A percentile compares a stretch with the other conserved stretches of the same genome.
phyloP scores from a whole-genome alignment of 2,113 vertebrate species.

The Ptyas mucosa region DNA sequence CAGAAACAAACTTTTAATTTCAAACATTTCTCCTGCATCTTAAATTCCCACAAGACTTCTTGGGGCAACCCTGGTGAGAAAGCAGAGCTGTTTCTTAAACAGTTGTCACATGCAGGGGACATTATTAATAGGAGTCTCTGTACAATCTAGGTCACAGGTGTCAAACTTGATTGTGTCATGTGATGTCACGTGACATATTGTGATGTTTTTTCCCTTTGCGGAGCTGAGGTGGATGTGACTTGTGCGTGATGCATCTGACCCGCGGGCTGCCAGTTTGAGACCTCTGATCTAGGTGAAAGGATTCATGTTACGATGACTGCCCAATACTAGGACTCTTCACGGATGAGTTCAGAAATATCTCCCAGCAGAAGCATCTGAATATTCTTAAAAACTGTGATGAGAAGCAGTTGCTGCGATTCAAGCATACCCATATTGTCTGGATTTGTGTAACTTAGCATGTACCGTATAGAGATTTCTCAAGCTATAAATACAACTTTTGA shows the following conservation, averaged over 20 bases:
- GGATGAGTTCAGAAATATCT: background rate
- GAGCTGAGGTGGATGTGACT: too few relatives aligned
- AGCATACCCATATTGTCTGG: background rate
- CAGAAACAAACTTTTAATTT: background rate
- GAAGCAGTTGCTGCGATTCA: slow-evolving; percentile 20
- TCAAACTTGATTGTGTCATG: too few relatives aligned
- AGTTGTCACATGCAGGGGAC: background rate
- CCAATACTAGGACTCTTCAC: background rate
- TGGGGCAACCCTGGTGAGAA: background rate
- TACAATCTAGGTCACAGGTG: background rate
- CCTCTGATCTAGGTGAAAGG: background rate
- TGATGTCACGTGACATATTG: too few relatives aligned
- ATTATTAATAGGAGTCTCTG: background rate
- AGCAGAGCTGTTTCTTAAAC: background rate
- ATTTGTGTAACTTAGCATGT: slow-evolving; percentile 16
- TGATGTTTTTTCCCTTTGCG: too few relatives aligned
- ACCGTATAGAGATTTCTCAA: background rate
- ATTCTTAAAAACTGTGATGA: background rate
- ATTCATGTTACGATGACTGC: background rate
- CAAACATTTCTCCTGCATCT: background rate
- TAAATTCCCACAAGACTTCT: background rate
- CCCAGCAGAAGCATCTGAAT: background rate
- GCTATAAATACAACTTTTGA: slow-evolving; percentile 37
- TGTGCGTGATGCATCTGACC: too few relatives aligned
- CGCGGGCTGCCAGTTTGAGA: too few relatives aligned